A percentile compares a stretch with the other conserved stretches of the same genome.
Conservation (phyloP, 2,797 vertebrate genomes). For the Molossus molossus region DNA sequence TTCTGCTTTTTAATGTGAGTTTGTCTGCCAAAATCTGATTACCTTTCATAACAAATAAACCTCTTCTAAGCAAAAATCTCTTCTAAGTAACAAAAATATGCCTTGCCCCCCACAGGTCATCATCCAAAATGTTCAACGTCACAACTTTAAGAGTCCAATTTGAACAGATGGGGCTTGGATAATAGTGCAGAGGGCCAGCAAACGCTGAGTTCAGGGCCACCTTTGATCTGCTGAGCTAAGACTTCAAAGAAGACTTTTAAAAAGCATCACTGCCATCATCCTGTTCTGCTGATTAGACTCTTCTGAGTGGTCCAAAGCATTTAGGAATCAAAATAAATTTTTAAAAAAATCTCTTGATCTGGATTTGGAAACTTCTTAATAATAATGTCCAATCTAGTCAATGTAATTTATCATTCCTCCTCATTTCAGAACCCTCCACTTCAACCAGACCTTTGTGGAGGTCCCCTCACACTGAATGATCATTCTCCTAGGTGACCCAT, state of each 20-base stretch:
- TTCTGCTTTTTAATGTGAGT: neutral
- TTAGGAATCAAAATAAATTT: neutral
- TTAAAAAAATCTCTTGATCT: neutral
- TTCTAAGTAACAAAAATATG: constrained; percentile 49
- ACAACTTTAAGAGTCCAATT: neutral
- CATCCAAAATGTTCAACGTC: neutral
- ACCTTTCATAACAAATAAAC: constrained; percentile 73
- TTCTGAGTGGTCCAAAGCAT: neutral
- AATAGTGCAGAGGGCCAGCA: neutral
- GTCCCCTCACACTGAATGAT: neutral
- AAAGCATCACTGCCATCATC: neutral
- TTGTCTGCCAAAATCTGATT: constrained; percentile 70
- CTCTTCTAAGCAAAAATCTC: constrained; percentile 13
- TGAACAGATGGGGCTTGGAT: neutral
- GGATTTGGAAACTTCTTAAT: neutral
- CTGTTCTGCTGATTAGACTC: neutral
- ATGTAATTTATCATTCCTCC: neutral
- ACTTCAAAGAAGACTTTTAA: neutral
- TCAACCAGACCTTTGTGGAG: neutral
- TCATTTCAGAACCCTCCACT: neutral
- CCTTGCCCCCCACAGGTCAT: neutral
- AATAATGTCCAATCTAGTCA: neutral
- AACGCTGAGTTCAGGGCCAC: neutral
- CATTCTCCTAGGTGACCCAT: neutral
- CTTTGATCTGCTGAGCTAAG: constrained; percentile 9